These are phyloP conservation scores for Choristoneura rosaceana DNA, from an alignment of 2,888 invertebrate genomes.

Conservation along the genomic window DNA sequence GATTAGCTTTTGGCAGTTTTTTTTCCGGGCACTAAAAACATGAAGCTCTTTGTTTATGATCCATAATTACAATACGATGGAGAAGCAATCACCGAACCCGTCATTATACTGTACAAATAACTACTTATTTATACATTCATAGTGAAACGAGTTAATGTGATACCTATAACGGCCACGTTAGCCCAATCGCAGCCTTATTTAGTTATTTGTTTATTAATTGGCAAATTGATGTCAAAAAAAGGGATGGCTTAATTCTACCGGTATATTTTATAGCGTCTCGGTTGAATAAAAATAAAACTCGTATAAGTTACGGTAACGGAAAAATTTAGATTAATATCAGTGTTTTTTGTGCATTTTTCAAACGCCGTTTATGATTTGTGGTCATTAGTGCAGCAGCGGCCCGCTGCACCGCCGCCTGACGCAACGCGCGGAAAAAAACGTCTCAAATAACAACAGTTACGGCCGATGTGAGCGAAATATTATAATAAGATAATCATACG, in stretches of 20 bases:
- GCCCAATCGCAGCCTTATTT: conserved; percentile 55
- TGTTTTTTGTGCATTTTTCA: conserved; percentile 63
- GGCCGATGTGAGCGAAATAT: conserved; percentile 64
- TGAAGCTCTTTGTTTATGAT: conserved; percentile 78
- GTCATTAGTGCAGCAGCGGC: conserved; percentile 62
- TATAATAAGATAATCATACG: conserved; percentile 82
- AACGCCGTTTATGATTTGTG: conserved; percentile 70
- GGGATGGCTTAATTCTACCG: conserved; percentile 58
- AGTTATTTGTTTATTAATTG: conserved; percentile 73
- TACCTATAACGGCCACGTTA: conserved; percentile 60
- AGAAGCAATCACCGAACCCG: conserved; percentile 79
- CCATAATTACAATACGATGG: conserved; percentile 79
- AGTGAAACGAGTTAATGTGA: conserved; percentile 68
- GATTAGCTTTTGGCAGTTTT: conserved; percentile 82
- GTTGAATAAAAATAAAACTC: conserved; percentile 55
- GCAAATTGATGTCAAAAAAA: conserved; percentile 65
- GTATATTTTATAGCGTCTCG: conserved; percentile 64
- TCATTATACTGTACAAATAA: conserved; percentile 83
- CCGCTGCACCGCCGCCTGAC: conserved; percentile 42
- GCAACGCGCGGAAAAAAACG: conserved; percentile 46
- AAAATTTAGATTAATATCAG: conserved; percentile 76
- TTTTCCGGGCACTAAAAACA: conserved; percentile 61
- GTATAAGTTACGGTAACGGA: conserved; percentile 67
- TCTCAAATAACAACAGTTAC: conserved; percentile 48
- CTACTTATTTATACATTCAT: conserved; percentile 74